Percentiles rank a stretch among this genome's conserved stretches.
Evolutionary conservation across 2,113 vertebrate genomes (phyloP).

Genomic region (Mobula hypostoma): DNA sequence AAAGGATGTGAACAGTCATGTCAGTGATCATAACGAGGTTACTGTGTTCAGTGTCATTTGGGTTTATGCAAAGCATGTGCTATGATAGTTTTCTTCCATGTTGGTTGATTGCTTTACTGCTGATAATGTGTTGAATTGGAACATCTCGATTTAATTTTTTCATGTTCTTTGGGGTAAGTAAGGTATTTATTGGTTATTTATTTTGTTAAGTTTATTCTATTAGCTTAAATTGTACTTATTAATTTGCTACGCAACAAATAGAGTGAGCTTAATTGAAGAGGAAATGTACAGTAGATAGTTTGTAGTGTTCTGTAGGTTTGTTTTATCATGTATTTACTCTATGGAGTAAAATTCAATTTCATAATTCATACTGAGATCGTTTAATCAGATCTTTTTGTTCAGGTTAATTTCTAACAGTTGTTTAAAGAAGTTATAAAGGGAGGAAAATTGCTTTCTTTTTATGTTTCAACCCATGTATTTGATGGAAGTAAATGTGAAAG

Average conservation of each 20-base stretch:
- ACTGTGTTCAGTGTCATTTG: slow-evolving; percentile 4
- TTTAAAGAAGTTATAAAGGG: not conserved
- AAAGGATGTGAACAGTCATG: slow-evolving; percentile 16
- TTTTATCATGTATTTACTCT: not conserved
- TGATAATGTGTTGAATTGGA: not conserved
- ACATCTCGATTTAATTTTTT: not conserved
- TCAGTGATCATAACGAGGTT: slow-evolving; percentile 21
- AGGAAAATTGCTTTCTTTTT: not conserved
- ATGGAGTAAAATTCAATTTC: not conserved
- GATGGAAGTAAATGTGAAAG: not conserved
- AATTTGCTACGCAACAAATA: not conserved
- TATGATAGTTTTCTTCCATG: slow-evolving; percentile 21
- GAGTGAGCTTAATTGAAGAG: not conserved
- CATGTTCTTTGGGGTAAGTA: not conserved
- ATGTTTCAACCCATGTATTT: not conserved
- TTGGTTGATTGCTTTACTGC: slow-evolving; percentile 19
- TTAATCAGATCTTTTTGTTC: not conserved
- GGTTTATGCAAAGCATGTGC: slow-evolving; percentile 4
- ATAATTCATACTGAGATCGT: not conserved
- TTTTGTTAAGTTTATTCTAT: not conserved
- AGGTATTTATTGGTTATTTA: not conserved
- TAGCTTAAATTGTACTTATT: not conserved
- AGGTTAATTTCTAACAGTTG: not conserved
- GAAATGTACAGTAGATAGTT: too few species aligned
- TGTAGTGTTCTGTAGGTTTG: not conserved